Evolutionary conservation across 2,888 invertebrate species (phyloP).

Genomic region (Coelinius sp.): DNA sequence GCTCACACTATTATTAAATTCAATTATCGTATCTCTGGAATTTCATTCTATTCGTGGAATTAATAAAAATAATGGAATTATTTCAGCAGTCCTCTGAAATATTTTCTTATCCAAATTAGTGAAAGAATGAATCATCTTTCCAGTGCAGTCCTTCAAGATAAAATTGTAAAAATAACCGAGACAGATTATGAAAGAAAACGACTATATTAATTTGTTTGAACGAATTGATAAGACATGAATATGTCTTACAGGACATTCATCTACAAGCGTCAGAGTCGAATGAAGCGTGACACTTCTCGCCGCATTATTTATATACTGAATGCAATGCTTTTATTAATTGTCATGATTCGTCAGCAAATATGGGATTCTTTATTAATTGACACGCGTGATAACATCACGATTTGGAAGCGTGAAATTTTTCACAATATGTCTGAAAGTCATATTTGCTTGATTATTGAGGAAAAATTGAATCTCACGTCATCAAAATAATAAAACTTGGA

Average conservation of each 20-base stretch:
- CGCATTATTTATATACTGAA: slow-evolving; percentile 2
- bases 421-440: too few species aligned
- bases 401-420: neutral
- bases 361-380: neutral
- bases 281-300: slow-evolving; percentile 3
- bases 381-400: slow-evolving; percentile 6
- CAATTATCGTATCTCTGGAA: too few species aligned
- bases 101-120: too few species aligned
- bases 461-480: neutral
- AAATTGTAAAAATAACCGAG: neutral
- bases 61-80: too few species aligned
- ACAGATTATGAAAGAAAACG: neutral
- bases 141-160: neutral
- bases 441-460: neutral
- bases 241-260: neutral
- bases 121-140: neutral
- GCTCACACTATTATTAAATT: too few species aligned
- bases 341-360: neutral
- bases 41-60: too few species aligned
- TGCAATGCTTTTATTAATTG: neutral
- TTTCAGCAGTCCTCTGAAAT: too few species aligned
- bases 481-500: neutral
- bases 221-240: neutral
- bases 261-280: neutral
- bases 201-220: neutral